These are phyloP conservation scores for Elgaria multicarinata DNA, from an alignment of 2,113 vertebrate genomes.

Conservation along the genomic window DNA sequence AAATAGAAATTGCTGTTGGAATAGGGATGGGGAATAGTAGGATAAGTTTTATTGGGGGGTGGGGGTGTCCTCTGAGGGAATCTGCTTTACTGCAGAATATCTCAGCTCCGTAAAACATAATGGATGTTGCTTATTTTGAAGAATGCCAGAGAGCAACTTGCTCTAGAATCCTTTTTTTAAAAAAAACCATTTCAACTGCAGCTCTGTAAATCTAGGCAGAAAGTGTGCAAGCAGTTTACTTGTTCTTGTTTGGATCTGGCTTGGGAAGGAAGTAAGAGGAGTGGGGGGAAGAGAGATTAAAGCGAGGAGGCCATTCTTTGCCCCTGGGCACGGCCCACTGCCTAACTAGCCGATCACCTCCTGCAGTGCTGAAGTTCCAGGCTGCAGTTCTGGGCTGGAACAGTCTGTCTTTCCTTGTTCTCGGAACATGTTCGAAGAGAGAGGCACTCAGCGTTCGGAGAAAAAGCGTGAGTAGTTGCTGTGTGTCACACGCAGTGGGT, in stretches of 20 bases:
- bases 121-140: slow-evolving; percentile 5
- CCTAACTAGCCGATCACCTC: background rate
- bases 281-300: background rate
- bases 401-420: slow-evolving; percentile 33
- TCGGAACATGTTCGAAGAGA: slow-evolving; percentile 8
- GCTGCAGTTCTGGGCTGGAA: slow-evolving; percentile 19
- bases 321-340: background rate
- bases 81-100: background rate
- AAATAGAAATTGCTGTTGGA: background rate
- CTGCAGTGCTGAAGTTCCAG: background rate
- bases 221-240: background rate
- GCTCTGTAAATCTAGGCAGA: background rate
- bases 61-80: background rate
- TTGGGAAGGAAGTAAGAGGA: background rate
- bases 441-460: background rate
- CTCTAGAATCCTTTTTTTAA: background rate
- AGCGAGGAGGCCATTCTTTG: background rate
- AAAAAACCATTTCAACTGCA: background rate
- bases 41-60: background rate
- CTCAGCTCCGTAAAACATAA: background rate
- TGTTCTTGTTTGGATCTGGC: background rate
- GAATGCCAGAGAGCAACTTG: background rate
- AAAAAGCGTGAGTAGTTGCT: background rate
- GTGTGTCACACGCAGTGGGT: background rate
- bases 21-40: background rate